Percentiles rank a stretch among this genome's conserved stretches.
These are phyloP conservation scores for Dreissena polymorpha DNA, from an alignment of 1,140 invertebrate genomes.

Conservation along the genomic window DNA sequence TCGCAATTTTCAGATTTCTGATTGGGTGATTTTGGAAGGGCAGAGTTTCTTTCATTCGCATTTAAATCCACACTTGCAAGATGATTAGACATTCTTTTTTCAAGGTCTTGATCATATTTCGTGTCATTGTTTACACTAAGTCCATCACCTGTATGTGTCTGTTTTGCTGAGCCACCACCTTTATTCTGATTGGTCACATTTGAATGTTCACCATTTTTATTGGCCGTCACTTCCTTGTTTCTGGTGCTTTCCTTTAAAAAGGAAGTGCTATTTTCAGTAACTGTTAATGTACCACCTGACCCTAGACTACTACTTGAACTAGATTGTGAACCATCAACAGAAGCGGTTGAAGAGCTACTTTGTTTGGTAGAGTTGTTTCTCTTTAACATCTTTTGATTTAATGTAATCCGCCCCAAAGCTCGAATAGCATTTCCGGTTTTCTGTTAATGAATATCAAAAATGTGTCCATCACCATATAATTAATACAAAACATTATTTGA, in stretches of 20 bases:
- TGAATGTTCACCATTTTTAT: conserved; percentile 7
- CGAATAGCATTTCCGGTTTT: conserved; percentile 95
- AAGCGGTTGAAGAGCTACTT: conserved; percentile 55
- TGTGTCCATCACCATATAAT: conserved; percentile 50
- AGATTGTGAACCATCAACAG: conserved; percentile 38
- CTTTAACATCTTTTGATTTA: conserved; percentile 78
- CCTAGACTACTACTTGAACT: conserved; percentile 41
- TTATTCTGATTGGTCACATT: conserved; percentile 5
- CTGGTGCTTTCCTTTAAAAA: conserved; percentile 33
- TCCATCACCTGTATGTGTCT: no score
- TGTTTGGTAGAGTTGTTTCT: conserved; percentile 35
- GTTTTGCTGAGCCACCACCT: background rate
- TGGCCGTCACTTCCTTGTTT: background rate
- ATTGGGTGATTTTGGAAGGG: conserved; percentile 14
- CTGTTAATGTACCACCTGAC: conserved; percentile 20
- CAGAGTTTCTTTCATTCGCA: conserved; percentile 38
- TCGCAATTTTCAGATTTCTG: background rate
- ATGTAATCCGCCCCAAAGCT: conserved; percentile 91
- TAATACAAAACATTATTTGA: no score
- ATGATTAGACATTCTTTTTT: no score
- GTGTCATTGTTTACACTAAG: background rate
- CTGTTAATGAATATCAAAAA: conserved; percentile 80
- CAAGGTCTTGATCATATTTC: no score
- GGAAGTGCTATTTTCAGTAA: conserved; percentile 32
- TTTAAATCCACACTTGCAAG: conserved; percentile 17